Evolutionary conservation across 2,797 vertebrate genomes (phyloP), one percentile per base, ranked within the genome.

Genomic region (Micropoecilia bifurca): DNA sequence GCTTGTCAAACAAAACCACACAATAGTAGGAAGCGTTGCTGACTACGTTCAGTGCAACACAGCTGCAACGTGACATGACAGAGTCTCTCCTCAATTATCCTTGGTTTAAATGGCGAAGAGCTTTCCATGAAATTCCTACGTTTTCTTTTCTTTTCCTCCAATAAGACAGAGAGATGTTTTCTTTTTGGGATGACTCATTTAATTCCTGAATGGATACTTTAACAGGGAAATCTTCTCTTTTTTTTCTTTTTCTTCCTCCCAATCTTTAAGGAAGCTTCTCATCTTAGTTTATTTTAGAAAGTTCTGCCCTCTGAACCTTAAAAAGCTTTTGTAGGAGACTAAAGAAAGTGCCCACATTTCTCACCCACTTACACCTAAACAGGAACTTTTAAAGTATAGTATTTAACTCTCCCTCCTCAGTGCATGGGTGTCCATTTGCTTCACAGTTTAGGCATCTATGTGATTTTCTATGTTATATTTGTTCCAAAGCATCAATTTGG

Each of bases 381-480:
- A 91, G 88, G 90, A 93, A 90, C 79, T 86, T 85, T 85, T 20
- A 89, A 92, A 94, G 87, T 93, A 92, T 81, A 93, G 87, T 80
- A 80, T 90, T 80, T 81, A 82, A 73, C 83, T 83, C 71, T 82
- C 76, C 61, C 20, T 81, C 72, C 14, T 7, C n/a, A 14, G 59
- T 53, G 78, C 68, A 88, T 86, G 91, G 88, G 89, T 87, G 92
- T 90, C 83, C 84, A 13, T 80, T 78, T 80, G 74, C 87, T 88
- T 90, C 87, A 88, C 86, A 91, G 90, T 93, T 93, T 90, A 90
- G 61, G 88, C 85, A 0, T 85, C 71, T 88, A 93, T 95, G 92
- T 94, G 87, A 95, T 95, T 95, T 95, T 90, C 90, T 73, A 87
- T 22, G 89, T 94, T 94, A 94, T 93, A 92, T 95, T 95, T 93